Conservation (phyloP, 2,113 vertebrate species). For the Hylia prasina region DNA sequence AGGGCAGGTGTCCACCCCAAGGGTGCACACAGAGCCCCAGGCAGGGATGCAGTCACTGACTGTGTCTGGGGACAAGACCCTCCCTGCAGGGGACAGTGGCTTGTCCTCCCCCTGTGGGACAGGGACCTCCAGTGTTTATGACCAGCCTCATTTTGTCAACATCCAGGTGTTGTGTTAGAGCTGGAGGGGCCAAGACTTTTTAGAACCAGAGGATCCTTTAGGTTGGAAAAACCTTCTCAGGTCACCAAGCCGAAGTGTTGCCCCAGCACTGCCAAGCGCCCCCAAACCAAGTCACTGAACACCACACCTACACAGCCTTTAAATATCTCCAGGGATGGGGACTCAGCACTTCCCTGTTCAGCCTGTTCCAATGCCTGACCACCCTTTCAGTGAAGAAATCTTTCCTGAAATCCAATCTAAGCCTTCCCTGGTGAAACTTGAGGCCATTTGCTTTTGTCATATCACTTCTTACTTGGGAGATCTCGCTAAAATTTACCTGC, state of each 20-base stretch:
- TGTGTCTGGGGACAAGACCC: rapidly evolving
- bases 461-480: not conserved
- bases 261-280: not conserved
- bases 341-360: not conserved
- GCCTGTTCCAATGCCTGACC: not conserved
- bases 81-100: not conserved
- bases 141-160: not conserved
- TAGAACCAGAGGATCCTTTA: not conserved
- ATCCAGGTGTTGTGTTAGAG: not conserved
- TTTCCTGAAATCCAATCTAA: not conserved
- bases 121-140: not conserved
- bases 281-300: not conserved
- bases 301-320: not conserved
- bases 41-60: not conserved
- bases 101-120: not conserved
- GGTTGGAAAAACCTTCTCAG: not conserved
- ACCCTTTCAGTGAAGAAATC: not conserved
- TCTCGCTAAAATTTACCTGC: not conserved
- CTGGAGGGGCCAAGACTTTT: not conserved
- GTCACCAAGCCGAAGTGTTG: rapidly evolving
- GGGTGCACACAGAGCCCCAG: not conserved
- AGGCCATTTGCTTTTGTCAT: not conserved
- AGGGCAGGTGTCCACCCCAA: not conserved
- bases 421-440: not conserved
- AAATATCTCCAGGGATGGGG: not conserved